These are phyloP conservation scores for Caenorhabditis sp. DNA, from an alignment of 2,888 invertebrate species.

Conservation along the genomic window DNA sequence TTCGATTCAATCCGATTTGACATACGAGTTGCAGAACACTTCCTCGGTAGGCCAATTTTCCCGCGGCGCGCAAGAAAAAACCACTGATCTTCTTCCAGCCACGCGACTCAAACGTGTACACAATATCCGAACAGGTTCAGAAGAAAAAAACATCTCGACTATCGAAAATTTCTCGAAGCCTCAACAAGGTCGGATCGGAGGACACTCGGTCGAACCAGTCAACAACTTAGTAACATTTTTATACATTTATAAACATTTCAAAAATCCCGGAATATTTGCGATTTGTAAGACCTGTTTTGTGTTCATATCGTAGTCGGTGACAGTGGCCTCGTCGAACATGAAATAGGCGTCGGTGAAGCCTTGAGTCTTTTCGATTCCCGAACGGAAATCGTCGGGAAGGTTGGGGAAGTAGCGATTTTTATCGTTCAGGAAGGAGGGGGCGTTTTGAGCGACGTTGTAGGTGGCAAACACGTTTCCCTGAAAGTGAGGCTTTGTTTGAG, in stretches of 20 bases:
- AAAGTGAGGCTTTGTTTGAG: too few species aligned
- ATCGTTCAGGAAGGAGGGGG: constrained; percentile 61
- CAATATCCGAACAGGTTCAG: not conserved
- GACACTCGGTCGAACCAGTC: not conserved
- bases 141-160: not conserved
- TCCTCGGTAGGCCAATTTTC: not conserved
- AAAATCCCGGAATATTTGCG: constrained; percentile 40
- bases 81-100: not conserved
- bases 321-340: constrained; percentile 55
- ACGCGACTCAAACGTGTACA: not conserved
- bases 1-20: not conserved
- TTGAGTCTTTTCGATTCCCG: constrained; percentile 44
- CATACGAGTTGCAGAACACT: not conserved
- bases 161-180: not conserved
- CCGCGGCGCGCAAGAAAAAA: too few species aligned
- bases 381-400: constrained; percentile 56
- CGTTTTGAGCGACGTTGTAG: constrained; percentile 56
- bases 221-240: too few species aligned
- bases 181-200: not conserved
- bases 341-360: constrained; percentile 33
- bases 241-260: constrained; percentile 36
- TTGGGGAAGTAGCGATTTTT: constrained; percentile 62
- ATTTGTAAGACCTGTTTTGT: constrained; percentile 40
- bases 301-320: constrained; percentile 50
- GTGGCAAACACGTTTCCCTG: constrained; percentile 64